Conservation (phyloP, 2,113 vertebrate species). For the Sinocyclocheilus anshuiensis region DNA sequence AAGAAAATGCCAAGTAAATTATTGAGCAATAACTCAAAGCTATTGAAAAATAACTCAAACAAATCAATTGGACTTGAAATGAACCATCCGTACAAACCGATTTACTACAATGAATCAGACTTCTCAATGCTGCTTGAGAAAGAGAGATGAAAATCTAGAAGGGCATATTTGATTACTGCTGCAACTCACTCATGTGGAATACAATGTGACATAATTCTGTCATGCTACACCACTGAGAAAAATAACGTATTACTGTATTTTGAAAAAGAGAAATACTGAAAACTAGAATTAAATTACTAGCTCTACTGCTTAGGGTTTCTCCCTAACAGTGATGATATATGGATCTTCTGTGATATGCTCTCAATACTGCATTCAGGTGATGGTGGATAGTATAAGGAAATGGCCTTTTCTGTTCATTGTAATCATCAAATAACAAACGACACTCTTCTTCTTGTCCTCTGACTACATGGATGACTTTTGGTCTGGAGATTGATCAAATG, state of each 20-base stretch:
- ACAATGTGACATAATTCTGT: not conserved
- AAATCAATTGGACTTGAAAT: too few relatives aligned
- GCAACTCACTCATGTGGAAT: not conserved
- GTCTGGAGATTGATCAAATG: slow-evolving; percentile 80
- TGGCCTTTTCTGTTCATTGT: slow-evolving; percentile 68
- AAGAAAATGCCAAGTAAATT: too few relatives aligned
- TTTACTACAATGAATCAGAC: too few relatives aligned
- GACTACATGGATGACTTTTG: slow-evolving; percentile 77
- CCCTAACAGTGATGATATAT: not conserved
- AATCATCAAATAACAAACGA: slow-evolving; percentile 76
- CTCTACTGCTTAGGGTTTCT: not conserved
- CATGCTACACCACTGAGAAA: not conserved
- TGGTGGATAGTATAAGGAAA: not conserved
- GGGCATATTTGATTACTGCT: too few relatives aligned
- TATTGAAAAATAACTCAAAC: too few relatives aligned
- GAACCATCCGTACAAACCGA: too few relatives aligned
- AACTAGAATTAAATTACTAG: not conserved
- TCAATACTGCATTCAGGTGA: not conserved
- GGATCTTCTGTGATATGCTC: not conserved
- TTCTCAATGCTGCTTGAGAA: too few relatives aligned
- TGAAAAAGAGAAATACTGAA: not conserved
- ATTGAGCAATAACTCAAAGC: too few relatives aligned
- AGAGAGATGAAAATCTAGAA: too few relatives aligned
- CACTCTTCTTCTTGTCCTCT: slow-evolving; percentile 61
- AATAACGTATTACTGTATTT: not conserved